phyloP scores from a whole-genome alignment of 2,888 invertebrate genomes.

The Caenorhabditis japonica region DNA sequence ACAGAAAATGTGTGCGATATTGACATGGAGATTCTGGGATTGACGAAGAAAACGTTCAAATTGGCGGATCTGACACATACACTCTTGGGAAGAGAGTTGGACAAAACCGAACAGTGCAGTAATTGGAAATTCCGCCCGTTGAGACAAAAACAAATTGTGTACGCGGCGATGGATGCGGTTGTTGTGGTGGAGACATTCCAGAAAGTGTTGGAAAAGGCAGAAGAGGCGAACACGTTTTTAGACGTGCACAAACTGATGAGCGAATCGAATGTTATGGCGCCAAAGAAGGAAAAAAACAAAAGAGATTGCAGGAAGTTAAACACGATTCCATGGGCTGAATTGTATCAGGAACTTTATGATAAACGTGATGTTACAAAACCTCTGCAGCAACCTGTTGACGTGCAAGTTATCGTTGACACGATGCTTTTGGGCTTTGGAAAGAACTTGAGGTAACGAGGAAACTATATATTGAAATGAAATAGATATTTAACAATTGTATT shows the following conservation, averaged over 20 bases:
- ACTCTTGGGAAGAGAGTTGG: constrained; percentile 30
- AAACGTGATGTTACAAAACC: constrained; percentile 12
- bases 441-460: constrained; percentile 45
- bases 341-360: constrained; percentile 24
- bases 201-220: constrained; percentile 20
- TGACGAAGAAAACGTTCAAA: constrained; percentile 52
- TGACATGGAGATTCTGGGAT: constrained; percentile 44
- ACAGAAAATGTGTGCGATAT: constrained; percentile 49
- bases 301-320: constrained; percentile 20
- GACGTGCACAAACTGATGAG: not conserved
- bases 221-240: not conserved
- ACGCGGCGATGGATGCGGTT: constrained; percentile 62
- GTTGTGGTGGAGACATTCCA: constrained; percentile 52
- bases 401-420: constrained; percentile 54
- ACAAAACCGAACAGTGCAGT: constrained; percentile 60
- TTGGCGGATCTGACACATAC: constrained; percentile 47
- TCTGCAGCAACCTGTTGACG: constrained; percentile 33
- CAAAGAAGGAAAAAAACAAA: constrained; percentile 32
- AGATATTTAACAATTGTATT: too few species aligned
- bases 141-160: constrained; percentile 48
- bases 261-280: constrained; percentile 39
- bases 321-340: constrained; percentile 27
- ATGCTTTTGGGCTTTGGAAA: constrained; percentile 64
- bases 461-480: too few species aligned
- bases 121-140: constrained; percentile 59